Evolutionary conservation across 2,888 invertebrate genomes (phyloP), one percentile per base, ranked within the genome.

Genomic region (Drosophila infuscata): DNA sequence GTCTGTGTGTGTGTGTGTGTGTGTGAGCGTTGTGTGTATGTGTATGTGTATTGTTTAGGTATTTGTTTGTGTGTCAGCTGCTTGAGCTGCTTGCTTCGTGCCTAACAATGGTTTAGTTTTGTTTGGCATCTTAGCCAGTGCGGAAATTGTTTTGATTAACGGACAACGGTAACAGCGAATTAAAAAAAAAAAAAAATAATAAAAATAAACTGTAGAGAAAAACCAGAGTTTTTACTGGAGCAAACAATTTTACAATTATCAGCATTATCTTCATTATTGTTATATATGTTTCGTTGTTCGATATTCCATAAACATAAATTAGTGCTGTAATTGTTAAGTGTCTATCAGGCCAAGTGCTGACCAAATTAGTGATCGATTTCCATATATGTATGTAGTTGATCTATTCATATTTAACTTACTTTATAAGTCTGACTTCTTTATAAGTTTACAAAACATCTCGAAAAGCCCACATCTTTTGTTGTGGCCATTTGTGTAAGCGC

Each of bases 91-190:
- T 67, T 35, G 79, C 65, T 61, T 70, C 68, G 60, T 52, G 74
- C 62, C 59, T 58, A 69, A 70, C 68, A 83, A 81, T 85, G 76
- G 73, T 78, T 80, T 74, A 86, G 85, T 86, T 84, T 84, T 82
- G 83, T 84, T 88, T 85, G 85, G 83, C 66, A 58, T 83, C 82
- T 82, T 76, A 79, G 70, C 78, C 67, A 79, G 84, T 75, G 74
- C 83, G 85, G 85, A 88, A 88, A 88, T 84, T 88, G 76, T 88
- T 88, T 85, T 71, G 73, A 73, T 76, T 81, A 85, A 85, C 83
- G 76, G 83, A 68, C 76, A 71, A 78, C 73, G 61, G 69, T 76
- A 80, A 82, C 80, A 70, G 56, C 32, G 63, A 69, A 77, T 75
- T 67, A 54, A 61, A 25, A 43, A 7, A 41, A 56, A 15, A 32